phyloP scores from a whole-genome alignment of 2,113 vertebrate genomes.

The Sigmodon hispidus region DNA sequence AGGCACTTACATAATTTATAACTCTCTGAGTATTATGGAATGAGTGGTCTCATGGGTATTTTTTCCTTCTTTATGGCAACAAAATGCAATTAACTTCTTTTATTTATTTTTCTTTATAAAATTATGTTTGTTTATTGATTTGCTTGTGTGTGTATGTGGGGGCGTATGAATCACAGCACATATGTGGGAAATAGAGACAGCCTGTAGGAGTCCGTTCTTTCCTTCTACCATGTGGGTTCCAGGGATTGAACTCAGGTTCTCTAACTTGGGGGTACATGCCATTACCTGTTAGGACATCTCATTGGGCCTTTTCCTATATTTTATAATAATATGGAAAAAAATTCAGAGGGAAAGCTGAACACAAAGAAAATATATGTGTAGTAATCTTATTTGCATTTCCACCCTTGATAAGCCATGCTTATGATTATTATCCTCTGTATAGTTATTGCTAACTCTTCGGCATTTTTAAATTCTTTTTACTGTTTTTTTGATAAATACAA shows the following conservation, averaged over 20 bases:
- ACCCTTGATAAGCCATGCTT: too few species aligned
- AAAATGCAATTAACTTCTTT: slow-evolving; percentile 36
- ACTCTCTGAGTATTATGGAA: neutral
- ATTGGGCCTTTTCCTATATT: neutral
- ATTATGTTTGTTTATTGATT: neutral
- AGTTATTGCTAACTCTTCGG: too few species aligned
- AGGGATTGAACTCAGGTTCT: neutral
- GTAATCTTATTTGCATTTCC: too few species aligned
- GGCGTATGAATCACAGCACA: neutral
- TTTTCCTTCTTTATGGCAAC: slow-evolving; percentile 39
- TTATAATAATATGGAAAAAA: slow-evolving; percentile 60
- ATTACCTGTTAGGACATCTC: neutral
- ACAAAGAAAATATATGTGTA: too few species aligned
- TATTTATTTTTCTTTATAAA: neutral
- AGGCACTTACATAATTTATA: neutral
- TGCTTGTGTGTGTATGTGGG: too few species aligned
- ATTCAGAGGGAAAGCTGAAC: too few species aligned
- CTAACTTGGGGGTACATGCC: neutral
- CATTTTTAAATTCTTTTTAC: too few species aligned
- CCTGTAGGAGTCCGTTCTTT: too few species aligned
- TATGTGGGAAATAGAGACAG: neutral
- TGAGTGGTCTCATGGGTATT: neutral
- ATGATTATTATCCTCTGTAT: too few species aligned
- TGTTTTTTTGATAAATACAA: too few species aligned
- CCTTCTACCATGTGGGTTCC: neutral